Evolutionary conservation across 1,140 invertebrate genomes (phyloP), one percentile per base, ranked within the genome.

Genomic region (Aphaenogaster rudis): DNA sequence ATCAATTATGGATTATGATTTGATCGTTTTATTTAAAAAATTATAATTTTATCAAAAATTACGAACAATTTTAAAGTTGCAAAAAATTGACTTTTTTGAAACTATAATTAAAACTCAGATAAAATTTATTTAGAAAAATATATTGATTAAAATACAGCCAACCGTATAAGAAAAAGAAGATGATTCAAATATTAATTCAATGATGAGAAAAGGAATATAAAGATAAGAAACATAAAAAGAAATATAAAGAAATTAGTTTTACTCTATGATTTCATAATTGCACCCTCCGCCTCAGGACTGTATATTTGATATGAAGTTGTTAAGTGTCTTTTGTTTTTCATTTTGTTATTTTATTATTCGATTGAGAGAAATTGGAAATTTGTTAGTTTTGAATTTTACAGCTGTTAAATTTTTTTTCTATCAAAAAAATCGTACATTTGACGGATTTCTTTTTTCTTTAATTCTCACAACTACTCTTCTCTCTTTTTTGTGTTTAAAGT

Each of bases 401-500:
- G 36, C 33, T 36, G 15, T 63, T 71, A n/a, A 5, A 71, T 71
- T 50, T 50, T 28, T 71, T n/a, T 71, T 3, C 21, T 52, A 52
- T 1, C 28, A 28, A 28, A 28, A 28, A 0, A 71, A 71, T 71
- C 33, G 36, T 48, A 36, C 13, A 17, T 52, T 52, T 3, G 3
- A 54, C 2, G n/a, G n/a, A 39, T 54, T 0, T 52, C 2, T 48
- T 54, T 9, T 15, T 9, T 15, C n/a, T 76, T 28, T 9, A 42
- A 42, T 80, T 77, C 2, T 0, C 9, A 74, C 5, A 17, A 36
- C 33, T 39, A 21, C 0, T 57, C 2, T 57, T 39, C 6, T 67
- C 69, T 71, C 39, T 61, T 17, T 78, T 64, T 77, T 66, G 1
- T 11, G 8, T 69, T 96, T 96, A 33, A 94, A 98, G 97, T 96